Base-by-base conservation (phyloP, 2,113 vertebrate species). In the Ivindomyrus marchei region DNA sequence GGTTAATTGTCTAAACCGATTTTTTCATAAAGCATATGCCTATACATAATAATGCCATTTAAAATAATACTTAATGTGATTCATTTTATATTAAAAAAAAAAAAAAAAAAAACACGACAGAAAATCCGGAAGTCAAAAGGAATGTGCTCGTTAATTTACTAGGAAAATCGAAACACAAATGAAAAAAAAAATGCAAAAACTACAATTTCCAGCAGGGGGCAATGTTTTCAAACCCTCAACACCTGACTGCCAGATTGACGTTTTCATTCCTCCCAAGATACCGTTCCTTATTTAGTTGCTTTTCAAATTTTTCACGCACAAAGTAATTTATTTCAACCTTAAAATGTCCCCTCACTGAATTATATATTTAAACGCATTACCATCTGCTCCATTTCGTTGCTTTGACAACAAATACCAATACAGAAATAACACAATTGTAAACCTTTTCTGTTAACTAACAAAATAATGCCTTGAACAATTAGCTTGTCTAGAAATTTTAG, bases 381-480 rank as follows among this genome's bases (percentile, higher is more conserved):
- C 50, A 87, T 21, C 50, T 87, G 27, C 4, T 27, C 42, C 46
- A 49, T 45, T 87, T 87, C 5, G 11, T 53, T 87, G 17, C 52
- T 53, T 58, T 52, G 8, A 87, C 86, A 87, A 39, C 86, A 19
- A 53, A 85, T 85, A 13, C 15, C 27, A 45, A 83, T 53, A 49
- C 45, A 62, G 10, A 46, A 49, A 46, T 47, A 86, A 15, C n/a
- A 85, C 50, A 31, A 10, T 0, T n/a, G 88, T 5, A 62, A 36
- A 21, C 11, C 6, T 49, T 74, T 89, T 50, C 36, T 53, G 24
- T 62, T 42, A 31, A 90, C 84, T 46, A 49, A 80, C n/a, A 45
- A 84, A 1, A 88, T 88, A 56, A 42, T 46, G 88, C 90, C 74
- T 80, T 77, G 85, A 90, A 87, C 80, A 90, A 52, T 90, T 90